A percentile compares a stretch with the other conserved stretches of the same genome.
These are phyloP conservation scores for Sinocyclocheilus maitianheensis DNA, from an alignment of 2,113 vertebrate genomes.

Conservation along the genomic window DNA sequence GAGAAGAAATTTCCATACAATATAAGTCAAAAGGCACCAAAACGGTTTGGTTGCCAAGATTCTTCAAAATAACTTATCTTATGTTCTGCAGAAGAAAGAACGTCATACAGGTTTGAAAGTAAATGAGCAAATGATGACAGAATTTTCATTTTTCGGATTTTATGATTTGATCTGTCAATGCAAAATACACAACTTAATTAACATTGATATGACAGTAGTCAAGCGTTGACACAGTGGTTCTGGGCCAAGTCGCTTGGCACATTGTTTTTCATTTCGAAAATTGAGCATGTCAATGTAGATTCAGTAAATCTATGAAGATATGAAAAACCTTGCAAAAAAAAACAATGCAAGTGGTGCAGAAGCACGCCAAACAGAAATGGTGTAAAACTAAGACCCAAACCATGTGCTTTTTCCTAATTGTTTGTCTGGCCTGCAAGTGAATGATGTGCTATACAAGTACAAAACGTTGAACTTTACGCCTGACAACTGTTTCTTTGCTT, in stretches of 20 bases:
- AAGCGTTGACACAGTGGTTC: too few relatives aligned
- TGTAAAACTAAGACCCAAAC: not conserved
- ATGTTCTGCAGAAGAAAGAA: not conserved
- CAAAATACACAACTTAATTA: not conserved
- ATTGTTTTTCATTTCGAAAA: not conserved
- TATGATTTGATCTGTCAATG: not conserved
- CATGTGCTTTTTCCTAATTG: not conserved
- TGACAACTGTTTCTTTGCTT: not conserved
- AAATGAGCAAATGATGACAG: not conserved
- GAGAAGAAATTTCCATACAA: too few relatives aligned
- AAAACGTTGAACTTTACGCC: not conserved
- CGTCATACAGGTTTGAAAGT: not conserved
- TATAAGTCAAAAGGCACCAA: too few relatives aligned
- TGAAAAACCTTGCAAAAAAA: too few relatives aligned
- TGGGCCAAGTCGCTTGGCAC: not conserved
- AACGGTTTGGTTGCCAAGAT: too few relatives aligned
- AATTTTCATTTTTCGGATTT: not conserved
- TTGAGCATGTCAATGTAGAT: not conserved
- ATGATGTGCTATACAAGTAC: not conserved
- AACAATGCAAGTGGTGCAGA: not conserved
- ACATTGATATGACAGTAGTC: not conserved
- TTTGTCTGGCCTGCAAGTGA: not conserved
- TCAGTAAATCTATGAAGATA: not conserved
- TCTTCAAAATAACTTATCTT: too few relatives aligned
- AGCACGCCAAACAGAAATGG: too few relatives aligned